These are phyloP conservation scores for Hydrolagus affinis DNA, from an alignment of 2,113 vertebrate species.

Conservation along the genomic window DNA sequence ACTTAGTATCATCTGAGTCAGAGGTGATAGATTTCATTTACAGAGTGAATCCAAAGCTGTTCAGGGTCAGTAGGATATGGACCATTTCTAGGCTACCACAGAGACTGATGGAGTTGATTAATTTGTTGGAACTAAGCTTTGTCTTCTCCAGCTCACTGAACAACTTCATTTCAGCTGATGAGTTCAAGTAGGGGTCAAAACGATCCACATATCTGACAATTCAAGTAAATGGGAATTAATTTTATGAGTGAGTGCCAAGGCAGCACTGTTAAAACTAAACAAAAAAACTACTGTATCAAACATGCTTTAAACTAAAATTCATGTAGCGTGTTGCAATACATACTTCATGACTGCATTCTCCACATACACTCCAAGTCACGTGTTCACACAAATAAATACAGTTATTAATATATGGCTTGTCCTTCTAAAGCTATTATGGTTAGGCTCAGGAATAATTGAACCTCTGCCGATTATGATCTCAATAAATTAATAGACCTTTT, in stretches of 20 bases:
- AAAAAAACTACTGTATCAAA: slow-evolving; percentile 35
- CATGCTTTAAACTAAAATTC: slow-evolving; percentile 30
- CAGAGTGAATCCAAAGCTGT: slow-evolving; percentile 47
- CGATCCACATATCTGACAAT: slow-evolving; percentile 90
- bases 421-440: slow-evolving; percentile 46
- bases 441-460: slow-evolving; percentile 56
- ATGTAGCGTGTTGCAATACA: slow-evolving; percentile 25
- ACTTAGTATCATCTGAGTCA: slow-evolving; percentile 72
- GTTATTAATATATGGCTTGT: slow-evolving; percentile 56
- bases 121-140: slow-evolving; percentile 79
- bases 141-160: slow-evolving; percentile 98
- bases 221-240: slow-evolving; percentile 83
- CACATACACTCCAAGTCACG: not conserved
- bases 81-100: slow-evolving; percentile 56
- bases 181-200: slow-evolving; percentile 94
- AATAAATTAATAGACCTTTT: slow-evolving; percentile 46
- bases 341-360: slow-evolving; percentile 27
- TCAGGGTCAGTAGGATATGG: slow-evolving; percentile 74
- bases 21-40: slow-evolving; percentile 75
- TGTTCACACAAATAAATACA: slow-evolving; percentile 51
- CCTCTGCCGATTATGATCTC: slow-evolving; percentile 52
- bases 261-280: slow-evolving; percentile 50
- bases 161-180: slow-evolving; percentile 99
- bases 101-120: slow-evolving; percentile 80
- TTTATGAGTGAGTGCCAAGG: slow-evolving; percentile 67